Percentiles rank a stretch among this genome's conserved stretches.
phyloP scores from a whole-genome alignment of 2,797 vertebrate species.

The Eupleurogrammus muticus region DNA sequence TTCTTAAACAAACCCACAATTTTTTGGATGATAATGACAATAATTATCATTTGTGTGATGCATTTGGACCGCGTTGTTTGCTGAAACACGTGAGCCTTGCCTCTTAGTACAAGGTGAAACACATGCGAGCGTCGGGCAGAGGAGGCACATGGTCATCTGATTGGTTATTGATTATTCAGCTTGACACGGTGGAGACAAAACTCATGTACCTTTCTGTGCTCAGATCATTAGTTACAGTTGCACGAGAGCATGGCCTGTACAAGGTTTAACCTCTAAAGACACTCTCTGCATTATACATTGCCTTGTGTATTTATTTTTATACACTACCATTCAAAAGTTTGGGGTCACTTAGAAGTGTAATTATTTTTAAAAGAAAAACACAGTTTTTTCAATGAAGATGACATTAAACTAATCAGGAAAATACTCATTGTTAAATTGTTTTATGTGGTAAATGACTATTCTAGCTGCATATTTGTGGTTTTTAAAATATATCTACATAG shows the following conservation, averaged over 20 bases:
- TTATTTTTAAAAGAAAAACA: no score
- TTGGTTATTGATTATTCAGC: constrained; percentile 53
- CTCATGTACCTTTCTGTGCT: constrained; percentile 9
- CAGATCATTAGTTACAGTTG: constrained; percentile 1
- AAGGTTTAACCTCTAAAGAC: not conserved
- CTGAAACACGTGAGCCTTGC: not conserved
- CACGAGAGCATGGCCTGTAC: not conserved
- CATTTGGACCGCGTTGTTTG: constrained; percentile 32
- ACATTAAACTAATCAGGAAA: no score
- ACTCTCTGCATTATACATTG: not conserved
- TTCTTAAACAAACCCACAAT: not conserved
- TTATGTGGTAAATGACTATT: no score
- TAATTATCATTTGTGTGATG: not conserved
- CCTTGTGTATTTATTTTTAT: no score
- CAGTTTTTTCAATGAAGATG: no score
- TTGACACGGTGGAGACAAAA: constrained; percentile 21
- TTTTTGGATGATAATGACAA: constrained; percentile 1
- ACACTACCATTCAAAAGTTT: no score
- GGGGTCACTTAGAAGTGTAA: no score
- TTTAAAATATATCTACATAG: no score
- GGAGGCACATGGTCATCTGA: constrained; percentile 23
- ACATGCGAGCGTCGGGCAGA: constrained; percentile 27
- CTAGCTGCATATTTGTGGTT: no score
- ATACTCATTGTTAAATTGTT: no score
- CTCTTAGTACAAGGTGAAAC: not conserved